Percentiles rank a stretch among this genome's conserved stretches.
Evolutionary conservation across 2,888 invertebrate genomes (phyloP).

Genomic region (Gymnosoma rotundatum): DNA sequence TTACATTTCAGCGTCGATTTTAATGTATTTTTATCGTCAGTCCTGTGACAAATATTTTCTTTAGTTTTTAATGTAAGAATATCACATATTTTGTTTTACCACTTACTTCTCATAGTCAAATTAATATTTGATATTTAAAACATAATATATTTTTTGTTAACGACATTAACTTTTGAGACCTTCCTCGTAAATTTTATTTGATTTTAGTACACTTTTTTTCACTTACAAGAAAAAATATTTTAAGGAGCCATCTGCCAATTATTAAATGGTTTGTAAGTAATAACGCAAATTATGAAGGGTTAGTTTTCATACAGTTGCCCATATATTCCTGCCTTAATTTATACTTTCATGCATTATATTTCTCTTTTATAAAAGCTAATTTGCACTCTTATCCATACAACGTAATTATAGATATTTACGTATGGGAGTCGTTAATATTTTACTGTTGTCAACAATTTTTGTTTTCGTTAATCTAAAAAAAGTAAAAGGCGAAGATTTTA

Average conservation of each 20-base stretch:
- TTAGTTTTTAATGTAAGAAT: too few relatives aligned
- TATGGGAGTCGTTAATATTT: conserved; percentile 5
- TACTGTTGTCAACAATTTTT: neutral
- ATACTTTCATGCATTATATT: neutral
- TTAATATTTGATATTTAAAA: too few relatives aligned
- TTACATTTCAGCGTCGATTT: too few relatives aligned
- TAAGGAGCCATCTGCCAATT: conserved; percentile 64
- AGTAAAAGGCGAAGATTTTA: neutral
- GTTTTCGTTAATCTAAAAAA: too few relatives aligned
- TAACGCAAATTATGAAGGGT: conserved; percentile 52
- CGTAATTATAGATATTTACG: neutral
- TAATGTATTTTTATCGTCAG: too few relatives aligned
- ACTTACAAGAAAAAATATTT: neutral
- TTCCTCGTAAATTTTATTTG: neutral
- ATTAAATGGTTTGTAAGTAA: conserved; percentile 56
- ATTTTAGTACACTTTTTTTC: neutral
- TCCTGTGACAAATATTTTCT: too few relatives aligned
- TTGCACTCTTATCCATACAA: conserved; percentile 1
- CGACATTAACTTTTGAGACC: neutral
- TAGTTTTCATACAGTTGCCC: neutral
- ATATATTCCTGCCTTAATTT: neutral
- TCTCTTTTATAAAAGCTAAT: conserved; percentile 4
- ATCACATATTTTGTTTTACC: too few relatives aligned
- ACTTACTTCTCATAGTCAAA: too few relatives aligned
- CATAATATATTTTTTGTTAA: neutral